phyloP scores from a whole-genome alignment of 2,797 vertebrate species.

The Platalea minor region DNA sequence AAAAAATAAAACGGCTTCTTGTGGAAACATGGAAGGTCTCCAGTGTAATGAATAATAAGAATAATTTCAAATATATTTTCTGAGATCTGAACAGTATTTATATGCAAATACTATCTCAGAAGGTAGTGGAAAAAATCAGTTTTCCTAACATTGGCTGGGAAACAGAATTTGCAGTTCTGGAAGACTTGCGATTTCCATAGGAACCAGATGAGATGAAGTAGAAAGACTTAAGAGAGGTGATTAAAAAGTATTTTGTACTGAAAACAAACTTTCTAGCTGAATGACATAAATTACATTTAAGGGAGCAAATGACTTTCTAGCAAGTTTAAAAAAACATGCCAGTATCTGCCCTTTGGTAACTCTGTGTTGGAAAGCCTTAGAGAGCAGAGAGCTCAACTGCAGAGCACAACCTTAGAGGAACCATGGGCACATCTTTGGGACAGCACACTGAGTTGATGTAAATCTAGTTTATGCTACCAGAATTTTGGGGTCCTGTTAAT shows the following conservation, averaged over 20 bases:
- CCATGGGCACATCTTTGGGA: neutral
- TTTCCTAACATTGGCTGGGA: constrained; percentile 10
- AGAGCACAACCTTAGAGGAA: neutral
- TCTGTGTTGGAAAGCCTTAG: neutral
- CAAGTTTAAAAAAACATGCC: neutral
- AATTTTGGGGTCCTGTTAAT: neutral
- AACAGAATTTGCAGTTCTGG: constrained; percentile 42
- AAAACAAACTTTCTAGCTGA: constrained; percentile 45
- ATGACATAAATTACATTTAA: neutral
- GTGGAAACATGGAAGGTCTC: constrained; percentile 32
- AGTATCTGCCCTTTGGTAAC: neutral
- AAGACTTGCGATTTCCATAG: constrained; percentile 42
- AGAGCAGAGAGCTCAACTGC: neutral
- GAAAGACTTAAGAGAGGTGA: constrained; percentile 39
- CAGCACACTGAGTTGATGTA: neutral
- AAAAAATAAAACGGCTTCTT: neutral
- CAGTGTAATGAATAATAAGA: constrained; percentile 29
- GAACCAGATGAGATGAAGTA: constrained; percentile 42
- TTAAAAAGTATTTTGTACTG: constrained; percentile 48
- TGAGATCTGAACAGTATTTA: constrained; percentile 12
- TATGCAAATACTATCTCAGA: constrained; percentile 32
- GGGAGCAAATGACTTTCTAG: constrained; percentile 17
- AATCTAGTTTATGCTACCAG: neutral
- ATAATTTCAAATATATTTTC: constrained; percentile 36
- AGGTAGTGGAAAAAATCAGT: neutral